Evolutionary conservation across 2,113 vertebrate genomes (phyloP).

Genomic region (Pagrus major): DNA sequence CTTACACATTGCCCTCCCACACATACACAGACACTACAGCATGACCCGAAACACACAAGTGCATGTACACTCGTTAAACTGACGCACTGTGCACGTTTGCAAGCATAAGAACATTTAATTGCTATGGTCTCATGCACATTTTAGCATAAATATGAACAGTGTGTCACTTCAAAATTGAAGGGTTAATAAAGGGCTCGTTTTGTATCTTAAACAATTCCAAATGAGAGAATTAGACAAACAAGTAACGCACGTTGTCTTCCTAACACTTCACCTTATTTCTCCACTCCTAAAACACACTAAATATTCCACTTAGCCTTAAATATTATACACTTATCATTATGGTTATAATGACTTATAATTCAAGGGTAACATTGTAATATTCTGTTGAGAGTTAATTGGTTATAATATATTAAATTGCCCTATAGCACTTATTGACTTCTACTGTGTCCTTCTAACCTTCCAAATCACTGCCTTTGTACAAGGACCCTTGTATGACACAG

Average conservation of each 20-base stretch:
- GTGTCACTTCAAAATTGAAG: neutral
- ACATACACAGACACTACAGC: slow-evolving; percentile 23
- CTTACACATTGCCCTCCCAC: slow-evolving; percentile 59
- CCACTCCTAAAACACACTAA: neutral
- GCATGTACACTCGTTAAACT: neutral
- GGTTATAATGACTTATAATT: slow-evolving; percentile 20
- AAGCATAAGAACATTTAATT: neutral
- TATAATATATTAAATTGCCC: slow-evolving; percentile 41
- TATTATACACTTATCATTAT: slow-evolving; percentile 11
- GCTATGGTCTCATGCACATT: neutral
- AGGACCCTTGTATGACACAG: slow-evolving; percentile 18
- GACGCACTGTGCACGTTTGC: neutral
- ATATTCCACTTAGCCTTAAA: neutral
- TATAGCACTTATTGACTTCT: slow-evolving; percentile 38
- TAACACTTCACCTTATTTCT: neutral
- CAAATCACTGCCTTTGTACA: slow-evolving; percentile 34
- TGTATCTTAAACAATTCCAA: neutral
- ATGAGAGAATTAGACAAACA: slow-evolving; percentile 14
- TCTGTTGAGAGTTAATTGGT: slow-evolving; percentile 5
- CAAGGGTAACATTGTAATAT: slow-evolving; percentile 3
- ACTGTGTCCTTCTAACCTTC: slow-evolving; percentile 42
- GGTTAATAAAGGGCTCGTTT: slow-evolving; percentile 3
- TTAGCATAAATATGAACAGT: neutral
- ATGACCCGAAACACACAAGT: slow-evolving; percentile 41
- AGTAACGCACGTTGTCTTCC: neutral